Evolutionary conservation across 2,888 invertebrate genomes (phyloP), one percentile per base, ranked within the genome.

Genomic region (Lithophane ornitopus): DNA sequence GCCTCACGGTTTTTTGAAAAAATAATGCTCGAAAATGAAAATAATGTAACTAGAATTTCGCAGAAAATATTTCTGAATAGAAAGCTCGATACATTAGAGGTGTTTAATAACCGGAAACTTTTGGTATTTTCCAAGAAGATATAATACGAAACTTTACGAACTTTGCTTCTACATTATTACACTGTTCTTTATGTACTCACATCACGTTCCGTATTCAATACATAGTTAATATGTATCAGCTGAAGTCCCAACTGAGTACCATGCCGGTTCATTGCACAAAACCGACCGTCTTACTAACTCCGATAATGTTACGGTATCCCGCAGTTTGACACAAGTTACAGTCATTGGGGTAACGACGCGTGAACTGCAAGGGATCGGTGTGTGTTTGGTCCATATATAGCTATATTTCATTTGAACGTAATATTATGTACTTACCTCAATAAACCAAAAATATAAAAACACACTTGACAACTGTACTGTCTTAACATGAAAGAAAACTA

Each of bases 251-350:
- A 19, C 3, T 3, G 44, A 67, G 44, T 68, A 59, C 41, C 34
- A 19, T 22, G 22, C 7, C 26, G 22, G 22, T 68, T 46, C 61
- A 67, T 26, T 52, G 59, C 52, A 61, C 76, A 61, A 19, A 6
- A 44, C 22, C 49, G 14, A 26, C 26, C 4, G 61, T 52, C 44
- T 76, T 28, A 26, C 44, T 46, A 76, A 68, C 61, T 68, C 59
- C 59, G 59, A 61, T 76, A 49, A 49, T 49, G 7, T 19, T 52
- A 52, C 54, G 58, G 22, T 52, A 44, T 34, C 26, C 22, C 59
- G 34, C 61, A 61, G 52, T 69, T 44, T 69, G 69, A 61, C 44
- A 69, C 69, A 69, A 76, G 52, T 69, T 76, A 66, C 26, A 19
- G n/a, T 19, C 9, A 11, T 39, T n/a, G 46, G 26, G 19, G 52